phyloP scores from a whole-genome alignment of 2,797 vertebrate genomes.

The Nasua narica region DNA sequence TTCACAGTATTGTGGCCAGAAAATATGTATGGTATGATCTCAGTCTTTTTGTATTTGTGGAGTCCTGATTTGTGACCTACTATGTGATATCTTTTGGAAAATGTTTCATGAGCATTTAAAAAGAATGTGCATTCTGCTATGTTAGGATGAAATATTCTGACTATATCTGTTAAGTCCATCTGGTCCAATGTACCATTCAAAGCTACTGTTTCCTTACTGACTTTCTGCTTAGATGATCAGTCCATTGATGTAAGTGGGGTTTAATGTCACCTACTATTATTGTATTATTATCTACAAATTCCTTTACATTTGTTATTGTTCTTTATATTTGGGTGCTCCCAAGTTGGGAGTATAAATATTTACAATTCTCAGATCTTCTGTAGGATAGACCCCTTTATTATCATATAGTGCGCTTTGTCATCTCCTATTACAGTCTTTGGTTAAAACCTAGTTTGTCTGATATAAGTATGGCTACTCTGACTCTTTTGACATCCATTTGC shows the following conservation, averaged over 20 bases:
- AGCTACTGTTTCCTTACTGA: not conserved
- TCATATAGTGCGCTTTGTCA: not conserved
- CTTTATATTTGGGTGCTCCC: not conserved
- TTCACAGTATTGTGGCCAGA: not conserved
- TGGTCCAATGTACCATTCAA: not conserved
- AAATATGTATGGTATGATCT: not conserved
- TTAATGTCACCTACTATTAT: not conserved
- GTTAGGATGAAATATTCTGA: not conserved
- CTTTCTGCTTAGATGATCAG: not conserved
- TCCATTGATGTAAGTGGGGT: not conserved
- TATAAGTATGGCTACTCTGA: not conserved
- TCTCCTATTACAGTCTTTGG: not conserved
- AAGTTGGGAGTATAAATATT: not conserved
- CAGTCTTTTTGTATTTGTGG: not conserved
- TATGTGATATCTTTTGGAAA: not conserved
- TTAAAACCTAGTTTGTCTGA: not conserved
- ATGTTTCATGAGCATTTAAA: not conserved
- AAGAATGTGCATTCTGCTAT: not conserved
- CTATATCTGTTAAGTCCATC: not conserved
- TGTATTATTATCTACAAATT: not conserved
- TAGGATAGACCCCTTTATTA: not conserved
- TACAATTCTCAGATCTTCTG: not conserved
- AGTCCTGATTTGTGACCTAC: not conserved
- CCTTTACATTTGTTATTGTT: not conserved
- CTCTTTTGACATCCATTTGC: not conserved